These are phyloP conservation scores for Burhinus bistriatus DNA, from an alignment of 2,113 vertebrate genomes.

Conservation along the genomic window DNA sequence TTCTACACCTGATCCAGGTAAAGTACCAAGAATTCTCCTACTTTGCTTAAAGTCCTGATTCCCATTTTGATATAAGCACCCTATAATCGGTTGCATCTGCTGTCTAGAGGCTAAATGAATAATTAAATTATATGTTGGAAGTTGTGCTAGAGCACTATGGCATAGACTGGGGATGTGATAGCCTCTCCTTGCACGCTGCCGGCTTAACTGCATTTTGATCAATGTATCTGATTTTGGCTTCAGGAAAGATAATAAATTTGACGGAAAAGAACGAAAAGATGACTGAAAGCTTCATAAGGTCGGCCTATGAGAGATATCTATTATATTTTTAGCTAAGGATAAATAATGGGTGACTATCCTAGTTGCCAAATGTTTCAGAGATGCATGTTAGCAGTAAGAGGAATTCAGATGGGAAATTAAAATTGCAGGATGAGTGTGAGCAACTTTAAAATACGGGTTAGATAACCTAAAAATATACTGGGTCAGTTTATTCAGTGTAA, in stretches of 20 bases:
- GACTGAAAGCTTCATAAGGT: neutral
- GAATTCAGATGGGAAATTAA: neutral
- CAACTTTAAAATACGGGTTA: neutral
- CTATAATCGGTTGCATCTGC: fast-evolving
- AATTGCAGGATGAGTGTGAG: neutral
- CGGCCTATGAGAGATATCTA: neutral
- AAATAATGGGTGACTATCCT: slow-evolving; percentile 7
- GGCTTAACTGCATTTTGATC: neutral
- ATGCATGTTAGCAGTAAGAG: neutral
- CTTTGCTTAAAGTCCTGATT: neutral
- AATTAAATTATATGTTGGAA: fast-evolving
- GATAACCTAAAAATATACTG: neutral
- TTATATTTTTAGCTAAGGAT: neutral
- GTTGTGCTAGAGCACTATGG: neutral
- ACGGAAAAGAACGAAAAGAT: neutral
- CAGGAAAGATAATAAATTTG: neutral
- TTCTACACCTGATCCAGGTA: slow-evolving; percentile 89
- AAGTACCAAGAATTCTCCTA: fast-evolving
- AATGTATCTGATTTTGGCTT: neutral
- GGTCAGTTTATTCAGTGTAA: neutral
- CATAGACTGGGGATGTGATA: neutral
- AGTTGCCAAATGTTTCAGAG: neutral
- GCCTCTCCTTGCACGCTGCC: neutral
- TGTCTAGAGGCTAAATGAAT: neutral
- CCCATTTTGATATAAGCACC: fast-evolving